Percentiles rank a stretch among this genome's conserved stretches.
phyloP scores from a whole-genome alignment of 2,113 vertebrate species.

The Tachysurus fulvidraco region DNA sequence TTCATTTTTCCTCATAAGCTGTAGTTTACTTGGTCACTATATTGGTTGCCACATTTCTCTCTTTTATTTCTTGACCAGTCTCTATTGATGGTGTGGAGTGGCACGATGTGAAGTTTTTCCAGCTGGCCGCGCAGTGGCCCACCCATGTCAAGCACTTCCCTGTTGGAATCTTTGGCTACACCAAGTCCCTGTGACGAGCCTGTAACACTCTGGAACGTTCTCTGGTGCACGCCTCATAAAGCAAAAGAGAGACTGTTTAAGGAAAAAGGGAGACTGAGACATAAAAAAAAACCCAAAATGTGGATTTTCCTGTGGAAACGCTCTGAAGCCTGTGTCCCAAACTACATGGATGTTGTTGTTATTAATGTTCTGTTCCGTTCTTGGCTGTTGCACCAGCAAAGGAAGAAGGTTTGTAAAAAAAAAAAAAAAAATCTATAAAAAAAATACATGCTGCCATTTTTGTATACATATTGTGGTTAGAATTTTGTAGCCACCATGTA shows the following conservation, averaged over 20 bases:
- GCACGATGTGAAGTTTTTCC: conserved; percentile 83
- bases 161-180: conserved; percentile 80
- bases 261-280: not conserved
- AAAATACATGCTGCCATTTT: conserved; percentile 32
- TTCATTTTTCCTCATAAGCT: not conserved
- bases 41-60: not conserved
- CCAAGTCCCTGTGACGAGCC: conserved; percentile 66
- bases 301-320: conserved; percentile 59
- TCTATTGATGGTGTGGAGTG: conserved; percentile 83
- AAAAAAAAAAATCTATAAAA: not conserved
- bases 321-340: conserved; percentile 45
- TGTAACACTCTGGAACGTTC: not conserved
- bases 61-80: conserved; percentile 61
- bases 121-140: conserved; percentile 83
- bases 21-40: not conserved
- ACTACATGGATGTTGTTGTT: conserved; percentile 39
- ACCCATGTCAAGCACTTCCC: conserved; percentile 84
- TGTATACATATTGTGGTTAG: conserved; percentile 47
- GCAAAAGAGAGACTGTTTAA: not conserved
- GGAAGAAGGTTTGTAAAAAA: conserved; percentile 24
- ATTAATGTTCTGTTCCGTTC: conserved; percentile 38
- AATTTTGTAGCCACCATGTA: conserved; percentile 36
- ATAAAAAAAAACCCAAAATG: not conserved
- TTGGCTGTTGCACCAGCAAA: conserved; percentile 45
- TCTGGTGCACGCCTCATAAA: not conserved